These are phyloP conservation scores for Cnemophilus loriae DNA, from an alignment of 2,113 vertebrate genomes.

Conservation along the genomic window DNA sequence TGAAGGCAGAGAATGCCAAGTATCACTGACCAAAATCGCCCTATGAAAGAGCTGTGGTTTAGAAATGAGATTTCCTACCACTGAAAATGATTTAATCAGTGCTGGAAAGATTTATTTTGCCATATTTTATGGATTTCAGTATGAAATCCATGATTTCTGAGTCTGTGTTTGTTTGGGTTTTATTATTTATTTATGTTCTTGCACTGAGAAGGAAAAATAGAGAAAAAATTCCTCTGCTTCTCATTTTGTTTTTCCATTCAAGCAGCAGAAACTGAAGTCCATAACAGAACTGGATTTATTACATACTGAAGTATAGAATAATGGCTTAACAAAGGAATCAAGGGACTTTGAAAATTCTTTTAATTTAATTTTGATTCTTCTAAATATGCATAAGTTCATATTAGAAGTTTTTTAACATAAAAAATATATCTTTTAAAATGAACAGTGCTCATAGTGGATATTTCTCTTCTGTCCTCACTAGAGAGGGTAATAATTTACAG, in stretches of 20 bases:
- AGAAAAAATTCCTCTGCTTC: not conserved
- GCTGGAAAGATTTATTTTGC: not conserved
- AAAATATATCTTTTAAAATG: not conserved
- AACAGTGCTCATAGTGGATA: not conserved
- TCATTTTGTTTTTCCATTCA: not conserved
- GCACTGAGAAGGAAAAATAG: not conserved
- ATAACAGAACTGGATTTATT: not conserved
- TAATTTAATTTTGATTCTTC: not conserved
- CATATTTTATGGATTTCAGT: not conserved
- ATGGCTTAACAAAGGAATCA: not conserved
- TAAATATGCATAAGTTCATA: not conserved
- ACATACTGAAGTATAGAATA: not conserved
- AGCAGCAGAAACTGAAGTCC: not conserved
- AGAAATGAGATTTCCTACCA: not conserved
- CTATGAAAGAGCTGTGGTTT: not conserved
- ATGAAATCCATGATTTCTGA: not conserved
- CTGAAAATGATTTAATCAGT: not conserved
- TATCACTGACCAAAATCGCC: not conserved
- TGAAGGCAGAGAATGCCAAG: not conserved
- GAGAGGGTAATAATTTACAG: not conserved
- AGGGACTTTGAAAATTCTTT: not conserved
- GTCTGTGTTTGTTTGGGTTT: not conserved
- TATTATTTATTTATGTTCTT: not conserved
- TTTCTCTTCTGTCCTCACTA: not conserved
- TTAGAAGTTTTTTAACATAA: not conserved